A percentile compares a stretch with the other conserved stretches of the same genome.
Evolutionary conservation across 2,888 invertebrate species (phyloP).

Genomic region (Rhaphigaster nebulosa): DNA sequence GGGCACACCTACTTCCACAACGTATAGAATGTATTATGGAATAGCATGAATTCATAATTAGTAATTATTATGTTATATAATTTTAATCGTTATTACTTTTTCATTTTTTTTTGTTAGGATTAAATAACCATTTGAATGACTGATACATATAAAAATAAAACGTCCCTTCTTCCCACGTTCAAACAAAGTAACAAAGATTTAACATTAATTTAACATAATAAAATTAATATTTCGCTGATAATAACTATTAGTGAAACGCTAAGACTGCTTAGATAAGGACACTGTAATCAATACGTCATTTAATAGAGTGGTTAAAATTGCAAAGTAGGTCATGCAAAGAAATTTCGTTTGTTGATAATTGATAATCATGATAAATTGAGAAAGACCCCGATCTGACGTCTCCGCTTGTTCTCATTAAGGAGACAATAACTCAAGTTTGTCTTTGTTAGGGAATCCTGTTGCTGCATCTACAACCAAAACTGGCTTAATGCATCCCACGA

Average conservation of each 20-base stretch:
- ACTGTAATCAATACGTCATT: background rate
- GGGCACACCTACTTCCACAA: no score
- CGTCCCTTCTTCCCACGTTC: no score
- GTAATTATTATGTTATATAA: no score
- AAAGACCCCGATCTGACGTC: background rate
- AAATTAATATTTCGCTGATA: no score
- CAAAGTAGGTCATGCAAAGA: background rate
- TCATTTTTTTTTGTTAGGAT: no score
- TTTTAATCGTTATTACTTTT: no score
- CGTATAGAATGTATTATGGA: no score
- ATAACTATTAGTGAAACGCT: background rate
- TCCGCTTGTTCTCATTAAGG: background rate
- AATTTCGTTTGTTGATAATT: background rate
- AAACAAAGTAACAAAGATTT: no score
- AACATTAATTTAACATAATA: no score
- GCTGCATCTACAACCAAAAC: background rate
- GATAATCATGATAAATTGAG: background rate
- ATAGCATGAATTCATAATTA: no score
- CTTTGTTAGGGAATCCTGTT: conserved; percentile 1
- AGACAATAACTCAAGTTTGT: background rate
- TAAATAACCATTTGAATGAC: no score
- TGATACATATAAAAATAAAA: no score
- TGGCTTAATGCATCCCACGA: background rate
- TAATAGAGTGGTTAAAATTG: background rate
- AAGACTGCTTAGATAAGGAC: background rate